Evolutionary conservation across 2,113 vertebrate genomes (phyloP).

Genomic region (Xiphophorus hellerii): DNA sequence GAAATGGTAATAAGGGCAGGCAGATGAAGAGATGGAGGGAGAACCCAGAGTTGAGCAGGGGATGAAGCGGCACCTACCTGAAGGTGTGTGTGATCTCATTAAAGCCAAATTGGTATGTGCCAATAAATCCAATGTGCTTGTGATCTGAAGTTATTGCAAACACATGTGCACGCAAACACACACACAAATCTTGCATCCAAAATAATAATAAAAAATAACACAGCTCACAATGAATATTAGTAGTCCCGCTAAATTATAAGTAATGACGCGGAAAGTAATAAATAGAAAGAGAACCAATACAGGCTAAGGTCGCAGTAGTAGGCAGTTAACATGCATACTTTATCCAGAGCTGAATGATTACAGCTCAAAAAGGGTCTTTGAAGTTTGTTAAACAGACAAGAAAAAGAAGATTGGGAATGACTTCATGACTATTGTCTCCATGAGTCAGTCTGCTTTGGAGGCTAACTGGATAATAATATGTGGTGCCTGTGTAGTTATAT

Average conservation of each 20-base stretch:
- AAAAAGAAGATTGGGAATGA: constrained; percentile 33
- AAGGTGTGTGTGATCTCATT: constrained; percentile 98
- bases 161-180: constrained; percentile 36
- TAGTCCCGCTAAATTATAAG: constrained; percentile 91
- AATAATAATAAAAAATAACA: constrained; percentile 23
- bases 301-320: constrained; percentile 66
- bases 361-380: constrained; percentile 61
- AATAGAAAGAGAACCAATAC: constrained; percentile 77
- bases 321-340: constrained; percentile 76
- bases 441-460: constrained; percentile 56
- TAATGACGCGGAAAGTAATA: constrained; percentile 89
- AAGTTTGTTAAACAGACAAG: constrained; percentile 56
- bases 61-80: constrained; percentile 83
- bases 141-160: constrained; percentile 89
- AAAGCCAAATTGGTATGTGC: constrained; percentile 95
- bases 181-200: constrained; percentile 6
- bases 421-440: constrained; percentile 57
- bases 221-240: constrained; percentile 79
- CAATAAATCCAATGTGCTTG: constrained; percentile 89
- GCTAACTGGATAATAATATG: constrained; percentile 23
- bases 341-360: constrained; percentile 72
- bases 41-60: constrained; percentile 55
- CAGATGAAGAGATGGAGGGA: constrained; percentile 70
- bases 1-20: constrained; percentile 98
- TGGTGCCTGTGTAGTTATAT: constrained; percentile 29